Conservation (phyloP, 2,888 invertebrate species). For the Boloria euphrosyne region DNA sequence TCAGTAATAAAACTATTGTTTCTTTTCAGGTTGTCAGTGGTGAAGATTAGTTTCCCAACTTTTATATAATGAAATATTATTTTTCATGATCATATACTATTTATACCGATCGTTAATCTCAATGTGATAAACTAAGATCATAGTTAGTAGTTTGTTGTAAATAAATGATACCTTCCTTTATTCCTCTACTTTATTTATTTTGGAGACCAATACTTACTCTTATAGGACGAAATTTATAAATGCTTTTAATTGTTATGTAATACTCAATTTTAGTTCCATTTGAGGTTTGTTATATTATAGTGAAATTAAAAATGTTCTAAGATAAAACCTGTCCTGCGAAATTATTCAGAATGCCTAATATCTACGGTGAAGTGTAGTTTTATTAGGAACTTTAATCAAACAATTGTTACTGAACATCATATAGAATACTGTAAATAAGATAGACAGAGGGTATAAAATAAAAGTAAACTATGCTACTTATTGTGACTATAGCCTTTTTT, state of each 20-base stretch:
- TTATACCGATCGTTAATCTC: constrained; percentile 50
- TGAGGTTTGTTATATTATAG: constrained; percentile 7
- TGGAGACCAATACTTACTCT: constrained; percentile 33
- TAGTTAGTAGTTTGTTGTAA: constrained; percentile 53
- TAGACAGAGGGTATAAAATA: too few relatives aligned
- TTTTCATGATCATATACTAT: constrained; percentile 35
- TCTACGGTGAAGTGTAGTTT: too few relatives aligned
- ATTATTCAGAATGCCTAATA: too few relatives aligned
- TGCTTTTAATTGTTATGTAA: constrained; percentile 20
- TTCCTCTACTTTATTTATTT: constrained; percentile 43
- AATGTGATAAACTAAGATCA: constrained; percentile 58
- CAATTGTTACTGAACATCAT: too few relatives aligned
- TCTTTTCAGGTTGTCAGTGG: constrained; percentile 41
- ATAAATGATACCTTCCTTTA: constrained; percentile 56
- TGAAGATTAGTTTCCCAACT: constrained; percentile 34
- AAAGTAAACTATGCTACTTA: too few relatives aligned
- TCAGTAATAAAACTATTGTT: background rate
- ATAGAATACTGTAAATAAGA: too few relatives aligned
- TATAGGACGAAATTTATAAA: constrained; percentile 28
- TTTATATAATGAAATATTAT: constrained; percentile 34
- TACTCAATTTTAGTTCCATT: constrained; percentile 21
- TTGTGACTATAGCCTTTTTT: too few relatives aligned
- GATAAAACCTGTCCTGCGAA: too few relatives aligned
- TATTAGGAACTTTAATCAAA: too few relatives aligned
- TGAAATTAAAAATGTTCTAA: too few relatives aligned